Base-by-base conservation (phyloP, 2,888 invertebrate genomes). In the Malachius bipustulatus region DNA sequence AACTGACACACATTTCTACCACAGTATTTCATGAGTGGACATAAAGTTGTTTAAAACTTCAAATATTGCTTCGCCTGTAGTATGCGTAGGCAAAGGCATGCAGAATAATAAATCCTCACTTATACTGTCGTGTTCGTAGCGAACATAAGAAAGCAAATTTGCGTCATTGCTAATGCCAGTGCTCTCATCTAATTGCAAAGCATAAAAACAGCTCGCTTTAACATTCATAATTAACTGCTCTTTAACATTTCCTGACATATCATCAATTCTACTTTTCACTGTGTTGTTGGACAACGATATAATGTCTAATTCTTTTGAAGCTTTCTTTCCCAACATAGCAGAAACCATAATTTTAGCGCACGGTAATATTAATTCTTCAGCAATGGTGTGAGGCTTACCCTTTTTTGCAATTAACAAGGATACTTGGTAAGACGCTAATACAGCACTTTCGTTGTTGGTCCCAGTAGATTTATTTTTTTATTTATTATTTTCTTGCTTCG, bases 101-200 rank as follows among this genome's bases (percentile, higher is more conserved):
- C 37, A 35, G 32, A 48, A 36, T 30, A 46, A 30, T 30, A 44
- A 31, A 12, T 42, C 42, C 28, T 47, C 47, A 26, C n/a, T n/a
- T n/a, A n/a, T n/a, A n/a, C n/a, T n/a, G n/a, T n/a, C n/a, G n/a
- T n/a, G n/a, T n/a, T n/a, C n/a, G 29, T 41, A 40, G 12, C 42
- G 30, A 32, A 39, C 38, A 33, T 34, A 42, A 14, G 32, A 30
- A 35, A 45, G 35, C 32, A 43, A 35, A 3, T 36, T 30, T 35
- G 44, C 46, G 15, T 36, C 36, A 35, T 41, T 36, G 16, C 31
- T 35, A 16, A 46, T 34, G 30, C 45, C 38, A 26, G 41, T 43
- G 29, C 38, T 37, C 36, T 47, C 48, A 41, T 49, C 47, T 28
- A 49, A 30, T 40, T 49, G 47, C 35, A 47, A 26, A 27, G 44